Percentiles rank a stretch among this genome's conserved stretches.
Evolutionary conservation across 2,113 vertebrate species (phyloP).

Genomic region (Heterochromis multidens): DNA sequence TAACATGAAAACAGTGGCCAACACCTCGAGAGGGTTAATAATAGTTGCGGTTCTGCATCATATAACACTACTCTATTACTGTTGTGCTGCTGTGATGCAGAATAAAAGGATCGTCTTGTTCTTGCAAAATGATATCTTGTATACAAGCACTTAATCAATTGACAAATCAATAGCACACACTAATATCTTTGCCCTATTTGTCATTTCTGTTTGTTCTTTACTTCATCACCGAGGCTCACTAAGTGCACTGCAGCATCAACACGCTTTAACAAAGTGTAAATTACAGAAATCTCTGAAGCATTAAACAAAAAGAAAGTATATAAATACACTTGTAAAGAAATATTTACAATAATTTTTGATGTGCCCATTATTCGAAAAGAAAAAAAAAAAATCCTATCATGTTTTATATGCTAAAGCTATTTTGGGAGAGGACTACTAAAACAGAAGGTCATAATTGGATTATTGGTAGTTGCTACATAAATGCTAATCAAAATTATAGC

Average conservation of each 20-base stretch:
- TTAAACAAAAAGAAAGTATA: background rate
- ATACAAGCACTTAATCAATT: slow-evolving; percentile 51
- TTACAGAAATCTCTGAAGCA: background rate
- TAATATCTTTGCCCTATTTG: slow-evolving; percentile 52
- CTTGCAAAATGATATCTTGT: slow-evolving; percentile 51
- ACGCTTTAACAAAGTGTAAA: slow-evolving; percentile 16
- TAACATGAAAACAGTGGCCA: background rate
- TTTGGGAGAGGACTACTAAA: background rate
- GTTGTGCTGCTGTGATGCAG: slow-evolving; percentile 19
- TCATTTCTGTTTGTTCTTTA: slow-evolving; percentile 53
- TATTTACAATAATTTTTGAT: background rate
- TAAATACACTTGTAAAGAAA: background rate
- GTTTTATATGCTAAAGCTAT: background rate
- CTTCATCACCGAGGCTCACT: slow-evolving; percentile 35
- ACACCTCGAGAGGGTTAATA: background rate
- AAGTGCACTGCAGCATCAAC: slow-evolving; percentile 10
- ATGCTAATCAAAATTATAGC: background rate
- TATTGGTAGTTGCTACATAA: background rate
- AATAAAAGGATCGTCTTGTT: slow-evolving; percentile 27
- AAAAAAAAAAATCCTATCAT: background rate
- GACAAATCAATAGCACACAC: slow-evolving; percentile 56
- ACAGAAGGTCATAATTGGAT: background rate
- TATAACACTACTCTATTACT: slow-evolving; percentile 5
- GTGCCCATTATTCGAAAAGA: background rate
- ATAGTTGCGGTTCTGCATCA: background rate